These are phyloP conservation scores for Cinclus mexicanus DNA, from an alignment of 2,113 vertebrate genomes.

Conservation along the genomic window DNA sequence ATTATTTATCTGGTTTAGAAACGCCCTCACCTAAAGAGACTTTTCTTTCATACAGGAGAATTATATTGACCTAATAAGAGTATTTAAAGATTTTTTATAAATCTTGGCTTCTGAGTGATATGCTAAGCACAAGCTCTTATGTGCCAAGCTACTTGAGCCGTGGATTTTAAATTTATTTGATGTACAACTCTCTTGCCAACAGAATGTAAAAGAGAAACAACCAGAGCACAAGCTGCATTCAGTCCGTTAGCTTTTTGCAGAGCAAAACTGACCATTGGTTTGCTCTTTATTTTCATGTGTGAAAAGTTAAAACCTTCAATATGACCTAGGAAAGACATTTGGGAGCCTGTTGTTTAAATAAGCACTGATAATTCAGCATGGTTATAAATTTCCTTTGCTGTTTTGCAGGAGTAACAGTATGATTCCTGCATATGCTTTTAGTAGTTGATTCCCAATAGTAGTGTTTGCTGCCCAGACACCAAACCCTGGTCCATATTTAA, in stretches of 20 bases:
- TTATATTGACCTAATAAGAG: background rate
- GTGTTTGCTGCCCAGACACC: background rate
- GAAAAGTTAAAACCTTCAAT: background rate
- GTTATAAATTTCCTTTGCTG: background rate
- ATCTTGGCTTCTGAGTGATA: background rate
- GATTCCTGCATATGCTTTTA: background rate
- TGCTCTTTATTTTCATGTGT: background rate
- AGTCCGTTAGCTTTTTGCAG: background rate
- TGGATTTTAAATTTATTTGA: slow-evolving; percentile 22
- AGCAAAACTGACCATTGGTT: background rate
- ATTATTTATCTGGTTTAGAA: background rate
- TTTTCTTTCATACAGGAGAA: background rate
- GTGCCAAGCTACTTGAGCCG: background rate
- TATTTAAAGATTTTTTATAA: background rate
- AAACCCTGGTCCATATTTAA: background rate
- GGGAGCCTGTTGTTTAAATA: background rate
- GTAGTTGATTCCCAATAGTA: background rate
- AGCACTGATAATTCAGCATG: background rate
- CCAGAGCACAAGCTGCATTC: background rate
- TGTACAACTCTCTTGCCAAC: background rate
- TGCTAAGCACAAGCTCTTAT: background rate
- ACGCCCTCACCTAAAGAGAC: background rate
- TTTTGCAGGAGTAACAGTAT: background rate
- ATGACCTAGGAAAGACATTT: background rate
- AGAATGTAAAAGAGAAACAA: background rate